Evolutionary conservation across 2,888 invertebrate genomes (phyloP).

Genomic region (Adineta ricciae): DNA sequence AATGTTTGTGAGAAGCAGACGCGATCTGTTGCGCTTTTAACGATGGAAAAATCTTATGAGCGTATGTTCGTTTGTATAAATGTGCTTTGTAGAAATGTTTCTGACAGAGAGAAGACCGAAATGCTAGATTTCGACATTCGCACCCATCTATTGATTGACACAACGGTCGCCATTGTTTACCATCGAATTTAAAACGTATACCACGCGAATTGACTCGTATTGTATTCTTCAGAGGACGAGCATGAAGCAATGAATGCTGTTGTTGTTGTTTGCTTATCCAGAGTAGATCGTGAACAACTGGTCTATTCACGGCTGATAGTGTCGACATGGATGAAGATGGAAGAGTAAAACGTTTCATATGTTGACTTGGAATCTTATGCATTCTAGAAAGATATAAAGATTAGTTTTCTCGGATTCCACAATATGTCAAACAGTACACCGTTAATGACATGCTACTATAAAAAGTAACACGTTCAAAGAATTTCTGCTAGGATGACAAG

Average conservation of each 20-base stretch:
- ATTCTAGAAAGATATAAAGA: neutral
- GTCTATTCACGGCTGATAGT: neutral
- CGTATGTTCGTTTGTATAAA: neutral
- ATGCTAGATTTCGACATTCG: neutral
- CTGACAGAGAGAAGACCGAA: neutral
- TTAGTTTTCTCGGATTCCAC: neutral
- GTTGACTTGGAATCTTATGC: neutral
- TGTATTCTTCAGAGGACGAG: neutral
- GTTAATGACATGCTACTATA: neutral
- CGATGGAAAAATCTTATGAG: neutral
- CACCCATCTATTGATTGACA: neutral
- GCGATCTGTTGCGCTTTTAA: neutral
- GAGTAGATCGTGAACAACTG: neutral
- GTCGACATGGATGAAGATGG: neutral
- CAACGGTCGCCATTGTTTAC: constrained; percentile 3
- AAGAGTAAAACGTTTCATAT: neutral
- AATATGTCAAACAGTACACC: neutral
- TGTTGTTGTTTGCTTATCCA: constrained; percentile 4
- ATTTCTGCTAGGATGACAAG: too few relatives aligned
- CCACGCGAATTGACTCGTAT: neutral
- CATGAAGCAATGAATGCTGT: neutral
- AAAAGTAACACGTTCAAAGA: neutral
- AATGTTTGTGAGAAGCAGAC: neutral
- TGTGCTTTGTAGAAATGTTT: neutral
- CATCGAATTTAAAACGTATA: neutral